These are phyloP conservation scores for Ptiloglossa arizonensis DNA, from an alignment of 1,140 invertebrate species.

Conservation along the genomic window DNA sequence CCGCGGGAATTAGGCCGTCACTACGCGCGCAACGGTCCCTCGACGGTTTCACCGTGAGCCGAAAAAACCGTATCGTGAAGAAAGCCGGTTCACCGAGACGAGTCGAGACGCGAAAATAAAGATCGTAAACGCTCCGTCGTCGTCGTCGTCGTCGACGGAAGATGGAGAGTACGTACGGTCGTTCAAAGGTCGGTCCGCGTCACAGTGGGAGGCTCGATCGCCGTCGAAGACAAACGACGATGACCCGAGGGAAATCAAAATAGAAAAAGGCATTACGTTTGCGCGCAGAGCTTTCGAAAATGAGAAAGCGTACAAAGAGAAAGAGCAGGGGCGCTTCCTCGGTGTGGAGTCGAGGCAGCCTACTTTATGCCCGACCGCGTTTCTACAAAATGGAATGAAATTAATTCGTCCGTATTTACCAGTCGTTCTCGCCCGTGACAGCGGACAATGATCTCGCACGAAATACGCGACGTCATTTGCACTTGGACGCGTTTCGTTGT, in stretches of 20 bases:
- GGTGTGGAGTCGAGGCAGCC: too few relatives aligned
- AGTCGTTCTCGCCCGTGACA: too few relatives aligned
- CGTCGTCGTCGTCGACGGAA: conserved; percentile 19
- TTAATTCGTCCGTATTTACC: too few relatives aligned
- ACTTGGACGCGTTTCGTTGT: too few relatives aligned
- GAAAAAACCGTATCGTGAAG: neutral
- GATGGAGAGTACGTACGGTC: neutral
- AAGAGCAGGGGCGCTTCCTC: too few relatives aligned
- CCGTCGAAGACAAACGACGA: conserved; percentile 35
- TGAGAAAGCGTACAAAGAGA: neutral
- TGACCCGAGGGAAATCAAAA: conserved; percentile 55
- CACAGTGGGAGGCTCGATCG: conserved; percentile 18
- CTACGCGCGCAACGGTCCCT: neutral
- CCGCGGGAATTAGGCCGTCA: neutral
- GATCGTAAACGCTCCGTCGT: conserved; percentile 11
- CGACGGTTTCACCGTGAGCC: neutral
- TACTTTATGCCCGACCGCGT: too few relatives aligned
- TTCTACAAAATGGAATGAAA: too few relatives aligned
- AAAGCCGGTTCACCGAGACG: neutral
- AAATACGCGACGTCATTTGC: too few relatives aligned
- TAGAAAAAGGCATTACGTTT: conserved; percentile 1
- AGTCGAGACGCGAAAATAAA: neutral
- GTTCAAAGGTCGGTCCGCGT: neutral
- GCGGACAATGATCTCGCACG: too few relatives aligned
- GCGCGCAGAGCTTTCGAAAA: neutral